Base-by-base conservation (phyloP, 2,797 vertebrate species). In the Micromesistius poutassou region DNA sequence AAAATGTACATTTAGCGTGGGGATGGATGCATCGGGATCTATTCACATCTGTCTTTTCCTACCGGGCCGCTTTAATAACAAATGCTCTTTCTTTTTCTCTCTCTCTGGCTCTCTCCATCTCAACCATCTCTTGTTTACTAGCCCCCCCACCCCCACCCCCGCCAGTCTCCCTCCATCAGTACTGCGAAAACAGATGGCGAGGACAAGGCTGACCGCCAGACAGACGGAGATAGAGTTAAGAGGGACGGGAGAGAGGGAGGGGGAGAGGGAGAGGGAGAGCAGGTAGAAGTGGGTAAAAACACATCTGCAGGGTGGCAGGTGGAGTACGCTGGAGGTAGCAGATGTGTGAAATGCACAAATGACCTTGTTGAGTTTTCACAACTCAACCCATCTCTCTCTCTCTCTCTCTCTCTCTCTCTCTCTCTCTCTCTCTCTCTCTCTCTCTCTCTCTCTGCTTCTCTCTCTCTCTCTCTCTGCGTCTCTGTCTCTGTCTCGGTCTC, bases 121-220 rank as follows among this genome's bases (percentile, higher is more conserved):
- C 76, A 81, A 78, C 88, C 68, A 30, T 31, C 30, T 71, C 30
- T 71, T 71, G 25, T 31, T 31, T 31, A 30, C 68, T 71, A 10
- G 0, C 30, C 68, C 66, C 71, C 72, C 46, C 36, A 42, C 79
- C 75, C 33, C 81, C 74, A 70, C 55, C 71, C 40, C 74, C 71
- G 28, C 73, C 42, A 19, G 19, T 79, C 81, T 78, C 77, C 85
- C 80, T 85, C 76, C 38, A 7, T 79, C 79, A 74, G 42, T 81
- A 73, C 88, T 82, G 86, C n/a, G 82, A 90, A 87, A 92, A 82
- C 91, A 93, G 92, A 93, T 94, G 93, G 90, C 74, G 72, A 88
- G 87, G 89, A 88, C 88, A 88, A 87, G 81, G 87, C 83, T 92
- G 90, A 91, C 84, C 84, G 79, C 84, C 87, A 88, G 84, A 87